These are phyloP conservation scores for Polymixis flavicincta DNA, from an alignment of 2,888 invertebrate genomes.

Conservation along the genomic window DNA sequence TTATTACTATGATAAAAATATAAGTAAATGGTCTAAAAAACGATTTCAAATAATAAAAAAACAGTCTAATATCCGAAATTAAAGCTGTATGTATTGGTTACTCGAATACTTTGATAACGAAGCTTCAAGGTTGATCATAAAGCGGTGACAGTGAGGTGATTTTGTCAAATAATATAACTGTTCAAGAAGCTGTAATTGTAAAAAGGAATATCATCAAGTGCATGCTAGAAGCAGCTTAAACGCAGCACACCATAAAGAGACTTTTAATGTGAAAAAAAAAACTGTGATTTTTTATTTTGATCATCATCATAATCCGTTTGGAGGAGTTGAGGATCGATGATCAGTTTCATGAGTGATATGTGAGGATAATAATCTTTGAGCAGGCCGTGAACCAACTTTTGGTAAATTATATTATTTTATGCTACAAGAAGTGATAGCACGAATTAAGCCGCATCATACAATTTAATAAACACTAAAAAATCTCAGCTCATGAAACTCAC, in stretches of 20 bases:
- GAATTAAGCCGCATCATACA: neutral
- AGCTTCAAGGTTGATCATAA: neutral
- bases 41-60: neutral
- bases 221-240: conserved; percentile 5
- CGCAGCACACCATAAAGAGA: neutral
- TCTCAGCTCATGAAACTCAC: conserved; percentile 9
- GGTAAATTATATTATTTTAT: neutral
- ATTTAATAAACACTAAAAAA: neutral
- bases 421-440: neutral
- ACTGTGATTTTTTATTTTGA: neutral
- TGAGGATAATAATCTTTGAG: neutral
- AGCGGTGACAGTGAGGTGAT: neutral
- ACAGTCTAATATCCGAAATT: neutral
- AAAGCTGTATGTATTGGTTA: neutral
- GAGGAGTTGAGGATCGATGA: neutral
- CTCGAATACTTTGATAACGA: neutral
- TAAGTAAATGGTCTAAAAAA: neutral
- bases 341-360: neutral
- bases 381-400: neutral
- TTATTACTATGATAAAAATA: neutral
- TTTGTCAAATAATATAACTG: neutral
- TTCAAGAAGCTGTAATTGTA: neutral
- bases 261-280: neutral
- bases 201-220: neutral
- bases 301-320: neutral